Percentiles rank a stretch among this genome's conserved stretches.
Evolutionary conservation across 1,140 invertebrate species (phyloP).

Genomic region (Drosophila sturtevanti): DNA sequence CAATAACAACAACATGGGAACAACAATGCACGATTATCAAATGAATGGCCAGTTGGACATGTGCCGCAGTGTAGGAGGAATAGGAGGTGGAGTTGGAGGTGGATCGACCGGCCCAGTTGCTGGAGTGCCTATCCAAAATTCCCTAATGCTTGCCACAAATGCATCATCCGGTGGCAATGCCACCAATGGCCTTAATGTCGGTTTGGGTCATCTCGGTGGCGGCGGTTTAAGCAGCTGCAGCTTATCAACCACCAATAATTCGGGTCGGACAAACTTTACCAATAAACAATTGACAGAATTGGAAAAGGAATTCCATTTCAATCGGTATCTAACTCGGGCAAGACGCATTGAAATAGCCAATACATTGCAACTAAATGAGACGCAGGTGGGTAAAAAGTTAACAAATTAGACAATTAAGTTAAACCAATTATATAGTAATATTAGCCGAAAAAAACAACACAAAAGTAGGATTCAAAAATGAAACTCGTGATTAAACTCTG

Average conservation of each 20-base stretch:
- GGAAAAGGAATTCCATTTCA: constrained; percentile 99
- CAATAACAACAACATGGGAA: constrained; percentile 82
- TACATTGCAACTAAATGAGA: constrained; percentile 97
- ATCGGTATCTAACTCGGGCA: constrained; percentile 98
- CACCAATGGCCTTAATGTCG: constrained; percentile 38
- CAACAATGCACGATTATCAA: constrained; percentile 84
- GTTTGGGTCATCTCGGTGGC: constrained; percentile 28
- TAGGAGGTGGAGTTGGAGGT: constrained; percentile 33
- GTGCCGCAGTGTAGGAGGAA: constrained; percentile 57
- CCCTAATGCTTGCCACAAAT: constrained; percentile 82
- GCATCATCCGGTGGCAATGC: constrained; percentile 36
- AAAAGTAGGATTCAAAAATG: too few species aligned
- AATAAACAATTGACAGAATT: constrained; percentile 99
- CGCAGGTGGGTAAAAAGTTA: constrained; percentile 86
- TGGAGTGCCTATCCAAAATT: constrained; percentile 75
- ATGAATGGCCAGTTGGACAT: constrained; percentile 78
- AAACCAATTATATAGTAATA: too few species aligned
- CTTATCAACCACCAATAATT: constrained; percentile 86
- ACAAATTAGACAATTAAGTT: not conserved
- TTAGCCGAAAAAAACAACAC: too few species aligned
- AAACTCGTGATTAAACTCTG: too few species aligned
- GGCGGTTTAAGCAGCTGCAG: constrained; percentile 62
- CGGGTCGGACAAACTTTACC: constrained; percentile 98
- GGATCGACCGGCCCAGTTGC: constrained; percentile 29
- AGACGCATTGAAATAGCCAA: constrained; percentile 98